Evolutionary conservation across 30 jellyfish, hydroid and myxozoan genomes (phyloP), one percentile per base, ranked within the genome.

Genomic region (Phacellophora camtschatica): DNA sequence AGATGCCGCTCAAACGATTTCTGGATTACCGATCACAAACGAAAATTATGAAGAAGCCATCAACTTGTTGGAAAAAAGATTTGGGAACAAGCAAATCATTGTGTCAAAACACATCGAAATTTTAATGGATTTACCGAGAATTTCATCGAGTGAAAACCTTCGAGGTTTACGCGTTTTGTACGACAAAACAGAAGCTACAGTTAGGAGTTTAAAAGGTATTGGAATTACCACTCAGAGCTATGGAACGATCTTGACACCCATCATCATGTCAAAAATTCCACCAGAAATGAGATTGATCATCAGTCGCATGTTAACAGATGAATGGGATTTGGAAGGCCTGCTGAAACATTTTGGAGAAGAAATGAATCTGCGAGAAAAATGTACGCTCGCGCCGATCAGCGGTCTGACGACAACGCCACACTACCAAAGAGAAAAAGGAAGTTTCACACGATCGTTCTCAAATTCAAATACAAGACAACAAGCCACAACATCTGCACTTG

Each of bases 291-390:
- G 83, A 19, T 28, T 69, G 19, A 24, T 48, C 45, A 20, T 69
- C 2, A 2, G 69, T 22, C 42, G 83, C 22, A 42, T 19, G 22
- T 22, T 69, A 28, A 11, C 20, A 22, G 67, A 69, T 24, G 83
- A 69, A 41, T 69, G 83, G 83, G 53, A 69, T 69, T 16, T 37
- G 16, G 22, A 25, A 19, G 68, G 68, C 15, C 23, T 69, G 83
- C 49, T 69, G 20, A 33, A 69, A 16, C 69, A 43, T 20, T 23
- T 69, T 16, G 83, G 83, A 41, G 83, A 69, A 69, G 83, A 69
- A 69, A 12, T 69, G 8, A 22, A 45, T 19, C 39, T 69, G 5
- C 64, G 83, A 22, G 83, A 69, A 46, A 37, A 41, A 28, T 69
- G 83, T 16, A 34, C 68, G 30, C 45, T 69, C 49, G 83, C n/a